Percentiles rank a stretch among this genome's conserved stretches.
These are phyloP conservation scores for Portunus trituberculatus DNA, from an alignment of 1,140 invertebrate species.

Conservation along the genomic window DNA sequence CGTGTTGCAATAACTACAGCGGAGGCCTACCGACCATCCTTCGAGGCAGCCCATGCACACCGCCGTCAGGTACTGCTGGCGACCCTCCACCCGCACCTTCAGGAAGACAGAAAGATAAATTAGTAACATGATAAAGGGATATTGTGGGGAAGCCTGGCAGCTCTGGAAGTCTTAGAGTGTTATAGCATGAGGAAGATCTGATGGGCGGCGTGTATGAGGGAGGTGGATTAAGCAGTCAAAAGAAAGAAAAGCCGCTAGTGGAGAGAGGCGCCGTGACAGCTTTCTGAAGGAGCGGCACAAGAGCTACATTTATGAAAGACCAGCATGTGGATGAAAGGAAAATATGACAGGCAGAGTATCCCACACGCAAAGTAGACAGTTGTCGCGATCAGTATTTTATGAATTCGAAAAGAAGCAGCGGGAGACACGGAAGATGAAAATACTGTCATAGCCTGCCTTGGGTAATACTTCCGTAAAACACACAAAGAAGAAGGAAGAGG, in stretches of 20 bases:
- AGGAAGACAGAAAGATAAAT: neutral
- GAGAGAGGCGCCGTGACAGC: neutral
- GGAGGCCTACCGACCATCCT: conserved; percentile 86
- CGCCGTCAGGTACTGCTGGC: conserved; percentile 93
- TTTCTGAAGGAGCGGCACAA: neutral
- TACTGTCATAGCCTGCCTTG: no score
- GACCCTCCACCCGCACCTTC: conserved; percentile 80
- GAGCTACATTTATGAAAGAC: neutral
- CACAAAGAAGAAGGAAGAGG: neutral
- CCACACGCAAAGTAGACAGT: neutral
- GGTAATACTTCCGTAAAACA: no score
- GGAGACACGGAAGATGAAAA: neutral
- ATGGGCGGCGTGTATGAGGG: neutral
- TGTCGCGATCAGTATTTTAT: neutral
- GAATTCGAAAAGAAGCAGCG: neutral
- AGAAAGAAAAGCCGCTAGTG: neutral
- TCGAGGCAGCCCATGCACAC: conserved; percentile 95
- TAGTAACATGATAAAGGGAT: neutral
- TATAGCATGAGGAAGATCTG: neutral
- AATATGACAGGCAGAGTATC: neutral
- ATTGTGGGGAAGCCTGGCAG: neutral
- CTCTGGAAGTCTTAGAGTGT: neutral
- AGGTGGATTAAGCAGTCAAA: neutral
- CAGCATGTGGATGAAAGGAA: neutral
- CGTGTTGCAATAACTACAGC: conserved; percentile 90